Percentiles rank a stretch among this genome's conserved stretches.
These are phyloP conservation scores for Microctonus aethiopoides DNA, from an alignment of 2,888 invertebrate genomes.

Conservation along the genomic window DNA sequence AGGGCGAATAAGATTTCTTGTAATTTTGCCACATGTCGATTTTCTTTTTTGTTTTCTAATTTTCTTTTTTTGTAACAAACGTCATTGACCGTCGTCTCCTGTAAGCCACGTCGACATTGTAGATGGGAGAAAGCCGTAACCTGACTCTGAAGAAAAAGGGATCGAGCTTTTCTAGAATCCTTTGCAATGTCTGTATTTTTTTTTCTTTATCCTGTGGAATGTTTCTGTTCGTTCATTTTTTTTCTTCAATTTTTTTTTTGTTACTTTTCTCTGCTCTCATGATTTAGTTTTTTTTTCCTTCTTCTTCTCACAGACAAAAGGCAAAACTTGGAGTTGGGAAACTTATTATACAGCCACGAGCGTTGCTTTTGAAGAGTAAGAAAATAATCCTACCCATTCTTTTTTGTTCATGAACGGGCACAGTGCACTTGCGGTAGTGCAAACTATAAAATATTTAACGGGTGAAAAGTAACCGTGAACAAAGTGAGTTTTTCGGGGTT, in stretches of 20 bases:
- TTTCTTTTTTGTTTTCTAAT: neutral
- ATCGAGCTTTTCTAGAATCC: neutral
- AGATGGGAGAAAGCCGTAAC: neutral
- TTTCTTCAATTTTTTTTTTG: neutral
- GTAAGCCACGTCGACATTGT: neutral
- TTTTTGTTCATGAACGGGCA: neutral
- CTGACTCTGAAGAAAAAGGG: slow-evolving; percentile 7
- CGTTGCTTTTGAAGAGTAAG: slow-evolving; percentile 31
- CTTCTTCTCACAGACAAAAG: neutral
- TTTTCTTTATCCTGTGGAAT: neutral
- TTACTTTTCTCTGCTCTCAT: neutral
- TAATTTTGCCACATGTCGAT: neutral
- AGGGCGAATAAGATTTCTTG: neutral
- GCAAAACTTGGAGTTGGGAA: slow-evolving; percentile 1
- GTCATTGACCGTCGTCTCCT: neutral
- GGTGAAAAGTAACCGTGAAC: slow-evolving; percentile 23
- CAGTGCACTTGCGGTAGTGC: slow-evolving; percentile 4
- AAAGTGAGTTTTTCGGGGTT: neutral
- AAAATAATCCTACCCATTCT: slow-evolving; percentile 34
- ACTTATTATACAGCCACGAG: slow-evolving; percentile 9
- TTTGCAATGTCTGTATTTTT: neutral
- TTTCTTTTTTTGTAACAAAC: neutral
- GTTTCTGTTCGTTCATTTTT: neutral
- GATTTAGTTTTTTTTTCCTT: neutral
- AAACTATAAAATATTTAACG: slow-evolving; percentile 34